phyloP scores from a whole-genome alignment of 2,797 vertebrate genomes.

The Pachyuromys duprasi region DNA sequence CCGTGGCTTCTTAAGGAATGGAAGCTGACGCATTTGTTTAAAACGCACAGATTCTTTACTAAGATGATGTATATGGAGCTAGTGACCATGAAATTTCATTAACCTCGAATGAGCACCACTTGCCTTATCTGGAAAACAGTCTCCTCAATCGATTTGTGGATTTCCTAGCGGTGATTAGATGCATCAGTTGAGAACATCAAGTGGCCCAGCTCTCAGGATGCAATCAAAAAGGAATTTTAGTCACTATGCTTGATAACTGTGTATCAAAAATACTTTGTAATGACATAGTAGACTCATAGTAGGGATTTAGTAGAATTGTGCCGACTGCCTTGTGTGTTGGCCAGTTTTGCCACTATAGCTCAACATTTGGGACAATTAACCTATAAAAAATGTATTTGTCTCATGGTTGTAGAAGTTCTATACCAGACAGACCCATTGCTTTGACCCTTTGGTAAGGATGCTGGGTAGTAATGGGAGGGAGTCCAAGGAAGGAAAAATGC shows the following conservation, averaged over 20 bases:
- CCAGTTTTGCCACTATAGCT: background rate
- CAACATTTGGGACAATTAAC: background rate
- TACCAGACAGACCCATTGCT: background rate
- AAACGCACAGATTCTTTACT: constrained; percentile 52
- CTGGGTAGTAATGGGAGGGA: background rate
- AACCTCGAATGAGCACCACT: constrained; percentile 43
- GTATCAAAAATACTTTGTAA: constrained; percentile 30
- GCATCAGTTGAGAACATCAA: background rate
- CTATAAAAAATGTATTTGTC: background rate
- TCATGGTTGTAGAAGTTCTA: background rate
- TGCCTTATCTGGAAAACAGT: constrained; percentile 42
- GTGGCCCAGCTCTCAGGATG: constrained; percentile 22
- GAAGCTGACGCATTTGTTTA: constrained; percentile 41
- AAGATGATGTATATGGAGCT: constrained; percentile 32
- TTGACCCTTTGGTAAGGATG: background rate
- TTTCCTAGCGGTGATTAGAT: constrained; percentile 46
- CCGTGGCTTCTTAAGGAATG: constrained; percentile 30
- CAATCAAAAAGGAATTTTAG: constrained; percentile 3
- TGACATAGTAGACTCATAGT: background rate
- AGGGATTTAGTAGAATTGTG: background rate
- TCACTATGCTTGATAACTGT: background rate
- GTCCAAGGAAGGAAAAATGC: background rate
- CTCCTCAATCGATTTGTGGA: constrained; percentile 3
- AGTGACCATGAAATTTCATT: constrained; percentile 63
- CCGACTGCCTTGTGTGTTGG: background rate